These are phyloP conservation scores for Cephus spinipes DNA, from an alignment of 2,888 invertebrate species.

Conservation along the genomic window DNA sequence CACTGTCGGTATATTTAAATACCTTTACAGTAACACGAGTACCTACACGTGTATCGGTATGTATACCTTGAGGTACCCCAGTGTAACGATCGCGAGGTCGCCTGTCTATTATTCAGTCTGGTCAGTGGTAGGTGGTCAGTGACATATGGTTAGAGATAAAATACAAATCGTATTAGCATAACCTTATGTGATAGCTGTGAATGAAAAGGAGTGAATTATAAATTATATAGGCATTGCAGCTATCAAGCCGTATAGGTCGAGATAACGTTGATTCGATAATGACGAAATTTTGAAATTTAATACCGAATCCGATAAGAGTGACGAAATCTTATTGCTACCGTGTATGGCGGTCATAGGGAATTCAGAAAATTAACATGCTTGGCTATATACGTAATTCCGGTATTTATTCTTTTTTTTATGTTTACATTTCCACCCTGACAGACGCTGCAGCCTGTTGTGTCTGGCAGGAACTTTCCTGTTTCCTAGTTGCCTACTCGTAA, in stretches of 20 bases:
- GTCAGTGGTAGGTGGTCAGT: constrained; percentile 57
- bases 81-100: constrained; percentile 29
- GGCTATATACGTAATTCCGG: neutral
- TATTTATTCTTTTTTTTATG: too few species aligned
- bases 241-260: constrained; percentile 40
- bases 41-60: constrained; percentile 5
- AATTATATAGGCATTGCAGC: constrained; percentile 26
- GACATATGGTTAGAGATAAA: constrained; percentile 56
- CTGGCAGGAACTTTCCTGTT: neutral
- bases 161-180: constrained; percentile 55
- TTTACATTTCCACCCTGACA: neutral
- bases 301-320: neutral
- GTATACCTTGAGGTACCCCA: constrained; percentile 14
- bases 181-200: constrained; percentile 49
- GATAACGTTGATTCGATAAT: constrained; percentile 36
- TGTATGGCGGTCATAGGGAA: neutral
- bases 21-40: neutral
- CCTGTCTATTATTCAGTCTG: constrained; percentile 45
- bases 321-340: neutral
- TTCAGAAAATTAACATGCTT: neutral
- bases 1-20: neutral
- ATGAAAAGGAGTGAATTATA: constrained; percentile 51
- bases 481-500: neutral
- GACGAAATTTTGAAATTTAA: neutral
- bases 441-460: neutral